A percentile compares a stretch with the other conserved stretches of the same genome.
Evolutionary conservation across 2,797 vertebrate species (phyloP).

Genomic region (Gephyroberyx darwinii): DNA sequence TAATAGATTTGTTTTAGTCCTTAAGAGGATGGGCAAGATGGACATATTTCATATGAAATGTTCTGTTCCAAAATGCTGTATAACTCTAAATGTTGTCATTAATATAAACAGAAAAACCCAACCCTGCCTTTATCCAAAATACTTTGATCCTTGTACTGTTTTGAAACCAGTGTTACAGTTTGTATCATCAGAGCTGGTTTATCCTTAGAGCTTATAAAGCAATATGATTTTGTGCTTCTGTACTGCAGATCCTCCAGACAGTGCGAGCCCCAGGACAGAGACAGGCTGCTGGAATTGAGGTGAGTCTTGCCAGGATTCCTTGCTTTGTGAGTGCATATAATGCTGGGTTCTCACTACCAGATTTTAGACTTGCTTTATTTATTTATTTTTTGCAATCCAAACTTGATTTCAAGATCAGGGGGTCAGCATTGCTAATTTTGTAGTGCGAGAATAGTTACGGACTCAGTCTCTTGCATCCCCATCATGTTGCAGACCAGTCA

Average conservation of each 20-base stretch:
- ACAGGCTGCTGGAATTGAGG: conserved; percentile 95
- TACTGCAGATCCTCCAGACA: conserved; percentile 91
- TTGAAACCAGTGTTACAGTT: not conserved
- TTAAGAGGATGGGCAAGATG: not conserved
- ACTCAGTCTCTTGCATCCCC: too few species aligned
- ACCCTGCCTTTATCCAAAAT: too few species aligned
- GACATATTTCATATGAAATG: not conserved
- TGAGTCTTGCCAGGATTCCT: conserved; percentile 63
- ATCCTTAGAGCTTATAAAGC: not conserved
- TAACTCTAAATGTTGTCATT: too few species aligned
- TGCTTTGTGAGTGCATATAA: conserved; percentile 1
- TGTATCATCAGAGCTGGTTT: not conserved
- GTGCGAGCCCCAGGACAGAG: conserved; percentile 91
- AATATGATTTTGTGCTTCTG: not conserved
- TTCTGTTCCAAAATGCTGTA: not conserved
- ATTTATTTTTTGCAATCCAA: too few species aligned
- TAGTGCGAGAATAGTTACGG: too few species aligned
- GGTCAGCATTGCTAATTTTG: too few species aligned
- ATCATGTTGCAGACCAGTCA: too few species aligned
- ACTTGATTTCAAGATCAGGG: too few species aligned
- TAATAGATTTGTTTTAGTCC: not conserved
- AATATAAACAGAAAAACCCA: too few species aligned
- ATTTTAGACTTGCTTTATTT: too few species aligned
- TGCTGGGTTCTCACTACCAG: not conserved
- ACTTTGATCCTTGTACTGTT: not conserved